Evolutionary conservation across 1,140 invertebrate species (phyloP).

Genomic region (Zeugodacus cucurbitae): DNA sequence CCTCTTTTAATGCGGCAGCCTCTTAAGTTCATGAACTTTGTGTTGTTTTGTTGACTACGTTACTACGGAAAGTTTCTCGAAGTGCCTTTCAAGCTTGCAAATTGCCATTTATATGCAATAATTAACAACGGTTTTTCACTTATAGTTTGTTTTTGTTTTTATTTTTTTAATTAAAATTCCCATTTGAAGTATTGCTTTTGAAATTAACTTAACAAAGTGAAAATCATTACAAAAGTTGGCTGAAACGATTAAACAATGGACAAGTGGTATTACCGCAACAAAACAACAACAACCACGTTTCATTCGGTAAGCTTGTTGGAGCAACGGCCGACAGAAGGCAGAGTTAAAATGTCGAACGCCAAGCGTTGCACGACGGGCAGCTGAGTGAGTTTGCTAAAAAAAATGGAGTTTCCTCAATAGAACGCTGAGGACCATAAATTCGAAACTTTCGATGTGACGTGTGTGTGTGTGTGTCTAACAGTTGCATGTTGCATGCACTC

Average conservation of each 20-base stretch:
- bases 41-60: not conserved
- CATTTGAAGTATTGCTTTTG: not conserved
- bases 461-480: not conserved
- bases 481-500: slow-evolving; percentile 5
- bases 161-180: not conserved
- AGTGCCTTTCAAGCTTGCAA: not conserved
- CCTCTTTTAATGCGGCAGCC: not conserved
- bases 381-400: not conserved
- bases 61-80: not conserved
- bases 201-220: not conserved
- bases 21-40: not conserved
- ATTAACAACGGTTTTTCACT: not conserved
- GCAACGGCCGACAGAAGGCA: not conserved
- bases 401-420: not conserved
- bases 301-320: not conserved
- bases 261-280: not conserved
- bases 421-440: not conserved
- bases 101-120: not conserved
- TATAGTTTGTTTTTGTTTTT: not conserved
- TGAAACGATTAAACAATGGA: not conserved
- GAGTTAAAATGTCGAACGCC: not conserved
- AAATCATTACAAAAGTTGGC: not conserved
- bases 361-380: not conserved
- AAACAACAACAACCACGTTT: not conserved
- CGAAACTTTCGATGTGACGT: not conserved